Percentiles rank a stretch among this genome's conserved stretches.
Evolutionary conservation across 2,113 vertebrate genomes (phyloP).

Genomic region (Serilophus lunatus): DNA sequence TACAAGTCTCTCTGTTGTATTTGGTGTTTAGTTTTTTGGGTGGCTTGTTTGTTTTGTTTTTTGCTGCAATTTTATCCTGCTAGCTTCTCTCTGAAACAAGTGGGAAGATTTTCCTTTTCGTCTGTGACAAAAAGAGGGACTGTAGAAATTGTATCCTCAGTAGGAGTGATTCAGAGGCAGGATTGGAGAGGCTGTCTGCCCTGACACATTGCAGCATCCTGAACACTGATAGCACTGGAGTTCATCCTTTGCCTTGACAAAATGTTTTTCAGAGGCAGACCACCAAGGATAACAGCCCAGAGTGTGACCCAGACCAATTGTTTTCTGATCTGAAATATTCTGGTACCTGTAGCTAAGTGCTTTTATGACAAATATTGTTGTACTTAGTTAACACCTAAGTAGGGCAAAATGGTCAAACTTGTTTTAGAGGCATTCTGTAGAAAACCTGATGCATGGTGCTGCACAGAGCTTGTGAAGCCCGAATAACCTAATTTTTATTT

Average conservation of each 20-base stretch:
- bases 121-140: not conserved
- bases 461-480: not conserved
- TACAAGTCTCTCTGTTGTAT: not conserved
- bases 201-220: not conserved
- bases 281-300: accelerated
- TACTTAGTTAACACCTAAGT: not conserved
- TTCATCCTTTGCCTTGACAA: not conserved
- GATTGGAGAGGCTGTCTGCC: not conserved
- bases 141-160: not conserved
- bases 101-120: not conserved
- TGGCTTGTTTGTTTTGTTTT: not conserved
- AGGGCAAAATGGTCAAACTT: not conserved
- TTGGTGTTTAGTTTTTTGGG: not conserved
- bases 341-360: not conserved
- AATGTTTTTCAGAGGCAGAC: not conserved
- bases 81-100: not conserved
- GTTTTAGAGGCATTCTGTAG: not conserved
- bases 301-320: not conserved
- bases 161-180: not conserved
- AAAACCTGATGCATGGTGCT: not conserved
- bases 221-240: not conserved
- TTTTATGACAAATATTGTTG: not conserved
- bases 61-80: not conserved
- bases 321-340: not conserved
- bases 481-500: not conserved